A percentile compares a stretch with the other conserved stretches of the same genome.
Conservation (phyloP, 2,113 vertebrate species). For the Crotalus tigris region DNA sequence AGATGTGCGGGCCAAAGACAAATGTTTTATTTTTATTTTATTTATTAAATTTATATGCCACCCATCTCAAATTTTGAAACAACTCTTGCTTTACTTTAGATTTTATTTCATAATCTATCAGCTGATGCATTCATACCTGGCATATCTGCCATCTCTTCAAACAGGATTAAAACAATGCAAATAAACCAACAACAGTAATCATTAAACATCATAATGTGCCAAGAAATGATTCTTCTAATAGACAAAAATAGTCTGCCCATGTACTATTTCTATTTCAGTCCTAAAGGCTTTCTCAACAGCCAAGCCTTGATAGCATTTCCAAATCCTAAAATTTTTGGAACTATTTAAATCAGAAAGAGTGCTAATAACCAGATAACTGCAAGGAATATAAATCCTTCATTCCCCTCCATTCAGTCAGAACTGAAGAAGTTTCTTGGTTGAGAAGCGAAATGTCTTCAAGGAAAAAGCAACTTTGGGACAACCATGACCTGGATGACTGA, state of each 20-base stretch:
- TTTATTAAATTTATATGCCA: background rate
- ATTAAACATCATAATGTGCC: background rate
- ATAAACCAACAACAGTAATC: background rate
- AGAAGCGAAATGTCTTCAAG: background rate
- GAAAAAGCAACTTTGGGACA: background rate
- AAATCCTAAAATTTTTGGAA: background rate
- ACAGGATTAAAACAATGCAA: background rate
- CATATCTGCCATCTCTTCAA: background rate
- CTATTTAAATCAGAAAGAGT: background rate
- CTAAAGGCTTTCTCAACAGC: background rate
- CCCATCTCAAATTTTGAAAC: background rate
- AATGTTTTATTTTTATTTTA: background rate
- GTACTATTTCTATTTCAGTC: background rate
- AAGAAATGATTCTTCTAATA: background rate
- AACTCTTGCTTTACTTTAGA: background rate
- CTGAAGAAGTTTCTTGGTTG: background rate
- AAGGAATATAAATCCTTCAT: background rate
- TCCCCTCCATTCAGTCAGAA: background rate
- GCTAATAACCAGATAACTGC: background rate
- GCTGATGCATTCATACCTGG: background rate
- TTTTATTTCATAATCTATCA: background rate
- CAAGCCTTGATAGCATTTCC: background rate
- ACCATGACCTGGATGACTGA: background rate
- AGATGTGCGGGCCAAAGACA: background rate
- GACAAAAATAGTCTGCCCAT: background rate